phyloP scores from a whole-genome alignment of 2,888 invertebrate species.

The Eupeodes latifasciatus region DNA sequence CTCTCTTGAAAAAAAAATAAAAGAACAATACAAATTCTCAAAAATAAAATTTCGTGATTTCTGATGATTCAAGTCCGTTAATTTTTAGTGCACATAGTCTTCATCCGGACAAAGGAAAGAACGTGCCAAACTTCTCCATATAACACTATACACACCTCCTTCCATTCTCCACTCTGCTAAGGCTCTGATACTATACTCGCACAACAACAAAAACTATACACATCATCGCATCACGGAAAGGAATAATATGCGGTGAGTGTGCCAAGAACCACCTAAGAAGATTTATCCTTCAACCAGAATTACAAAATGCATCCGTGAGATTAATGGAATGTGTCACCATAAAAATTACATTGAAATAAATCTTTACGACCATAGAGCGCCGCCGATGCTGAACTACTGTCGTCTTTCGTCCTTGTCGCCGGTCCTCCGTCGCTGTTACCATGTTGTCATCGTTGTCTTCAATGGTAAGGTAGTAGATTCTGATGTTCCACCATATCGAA shows the following conservation, averaged over 20 bases:
- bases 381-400: not conserved
- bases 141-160: not conserved
- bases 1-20: not conserved
- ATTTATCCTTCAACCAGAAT: constrained; percentile 51
- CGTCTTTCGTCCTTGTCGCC: not conserved
- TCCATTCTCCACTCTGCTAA: not conserved
- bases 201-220: not conserved
- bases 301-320: constrained; percentile 55
- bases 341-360: constrained; percentile 73
- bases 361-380: constrained; percentile 62
- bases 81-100: constrained; percentile 17
- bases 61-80: constrained; percentile 23
- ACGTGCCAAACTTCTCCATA: constrained; percentile 6
- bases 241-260: constrained; percentile 11
- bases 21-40: not conserved
- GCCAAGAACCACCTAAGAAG: constrained; percentile 38
- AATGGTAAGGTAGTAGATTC: not conserved
- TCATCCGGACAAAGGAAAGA: not conserved
- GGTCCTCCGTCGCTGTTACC: not conserved
- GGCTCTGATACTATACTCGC: too few relatives aligned
- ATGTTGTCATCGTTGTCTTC: not conserved
- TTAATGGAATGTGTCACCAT: constrained; percentile 75
- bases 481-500: constrained; percentile 14
- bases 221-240: not conserved
- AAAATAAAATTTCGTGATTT: constrained; percentile 8